Percentiles rank a stretch among this genome's conserved stretches.
phyloP scores from a whole-genome alignment of 2,113 vertebrate species.

The Stictonetta naevosa region DNA sequence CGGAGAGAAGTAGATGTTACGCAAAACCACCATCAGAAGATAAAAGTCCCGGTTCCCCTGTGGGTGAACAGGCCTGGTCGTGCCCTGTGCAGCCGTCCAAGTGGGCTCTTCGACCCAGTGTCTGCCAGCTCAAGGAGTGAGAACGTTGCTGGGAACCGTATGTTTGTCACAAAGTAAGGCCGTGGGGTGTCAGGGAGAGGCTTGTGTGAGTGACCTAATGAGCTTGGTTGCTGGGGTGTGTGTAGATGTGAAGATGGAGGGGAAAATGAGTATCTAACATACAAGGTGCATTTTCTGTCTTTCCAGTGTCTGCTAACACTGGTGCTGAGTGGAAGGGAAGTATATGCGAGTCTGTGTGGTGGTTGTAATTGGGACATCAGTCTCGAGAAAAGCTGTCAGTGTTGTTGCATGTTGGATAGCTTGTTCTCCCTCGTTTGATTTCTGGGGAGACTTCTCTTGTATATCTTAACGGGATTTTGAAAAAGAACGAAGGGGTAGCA shows the following conservation, averaged over 20 bases:
- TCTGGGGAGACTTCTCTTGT: neutral
- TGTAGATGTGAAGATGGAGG: neutral
- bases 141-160: slow-evolving; percentile 1
- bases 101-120: slow-evolving; percentile 21
- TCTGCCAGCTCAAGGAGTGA: slow-evolving; percentile 47
- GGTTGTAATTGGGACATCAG: neutral
- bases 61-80: slow-evolving; percentile 37
- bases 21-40: slow-evolving; percentile 11
- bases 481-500: neutral
- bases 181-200: neutral
- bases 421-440: neutral
- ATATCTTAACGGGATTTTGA: neutral
- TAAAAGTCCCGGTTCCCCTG: slow-evolving; percentile 29
- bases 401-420: neutral
- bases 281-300: neutral
- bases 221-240: neutral
- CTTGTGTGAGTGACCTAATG: neutral
- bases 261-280: neutral
- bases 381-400: neutral
- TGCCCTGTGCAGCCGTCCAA: neutral
- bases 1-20: slow-evolving; percentile 5
- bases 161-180: slow-evolving; percentile 64
- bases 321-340: neutral
- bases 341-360: neutral
- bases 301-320: neutral